phyloP scores from a whole-genome alignment of 2,797 vertebrate genomes.

The Clarias pachynema region DNA sequence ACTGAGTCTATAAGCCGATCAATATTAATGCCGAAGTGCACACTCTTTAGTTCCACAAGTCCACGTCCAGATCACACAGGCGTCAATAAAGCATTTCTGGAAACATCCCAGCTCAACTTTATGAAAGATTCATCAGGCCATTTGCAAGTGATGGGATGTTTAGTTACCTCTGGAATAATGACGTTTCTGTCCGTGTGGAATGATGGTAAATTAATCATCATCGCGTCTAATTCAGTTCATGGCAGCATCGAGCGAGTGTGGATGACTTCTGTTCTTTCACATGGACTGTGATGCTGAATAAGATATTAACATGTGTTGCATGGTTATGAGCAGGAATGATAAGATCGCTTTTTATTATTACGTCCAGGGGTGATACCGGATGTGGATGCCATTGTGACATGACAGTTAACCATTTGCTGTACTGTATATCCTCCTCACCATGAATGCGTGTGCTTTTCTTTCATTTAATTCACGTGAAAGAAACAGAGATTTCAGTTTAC shows the following conservation, averaged over 20 bases:
- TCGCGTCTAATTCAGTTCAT: slow-evolving; percentile 39
- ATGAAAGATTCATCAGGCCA: slow-evolving; percentile 56
- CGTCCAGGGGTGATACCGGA: slow-evolving; percentile 4
- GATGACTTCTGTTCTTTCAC: neutral
- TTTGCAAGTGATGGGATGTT: slow-evolving; percentile 54
- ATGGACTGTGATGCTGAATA: neutral
- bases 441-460: neutral
- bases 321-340: slow-evolving; percentile 23
- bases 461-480: neutral
- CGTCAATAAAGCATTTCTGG: slow-evolving; percentile 32
- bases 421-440: neutral
- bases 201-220: slow-evolving; percentile 53
- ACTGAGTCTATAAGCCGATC: slow-evolving; percentile 45
- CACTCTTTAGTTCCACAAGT: slow-evolving; percentile 25
- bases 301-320: slow-evolving; percentile 19
- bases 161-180: slow-evolving; percentile 46
- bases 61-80: slow-evolving; percentile 41
- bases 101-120: slow-evolving; percentile 45
- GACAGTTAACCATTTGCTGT: neutral
- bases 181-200: slow-evolving; percentile 33
- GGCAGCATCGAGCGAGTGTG: neutral
- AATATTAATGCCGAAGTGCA: slow-evolving; percentile 41
- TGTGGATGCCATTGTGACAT: neutral
- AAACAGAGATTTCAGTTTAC: neutral
- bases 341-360: slow-evolving; percentile 22